Evolutionary conservation across 2,113 vertebrate species (phyloP).

Genomic region (Meles meles): DNA sequence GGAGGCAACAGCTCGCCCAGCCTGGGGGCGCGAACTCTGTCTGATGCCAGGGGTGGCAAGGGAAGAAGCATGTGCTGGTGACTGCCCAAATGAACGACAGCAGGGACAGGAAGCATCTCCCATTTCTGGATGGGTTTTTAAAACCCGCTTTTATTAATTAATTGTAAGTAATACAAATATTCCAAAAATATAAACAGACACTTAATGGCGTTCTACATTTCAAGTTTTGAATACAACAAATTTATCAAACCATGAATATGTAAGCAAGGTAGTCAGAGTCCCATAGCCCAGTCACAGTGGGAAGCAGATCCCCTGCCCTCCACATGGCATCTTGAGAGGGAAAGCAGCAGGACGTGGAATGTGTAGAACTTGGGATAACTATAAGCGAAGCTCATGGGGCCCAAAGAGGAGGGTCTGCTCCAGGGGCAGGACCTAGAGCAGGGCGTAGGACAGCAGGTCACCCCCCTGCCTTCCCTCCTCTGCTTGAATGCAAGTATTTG

Average conservation of each 20-base stretch:
- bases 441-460: not conserved
- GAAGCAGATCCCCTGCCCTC: slow-evolving; percentile 25
- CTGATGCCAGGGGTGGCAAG: rapidly evolving
- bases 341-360: not conserved
- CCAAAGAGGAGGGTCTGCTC: not conserved
- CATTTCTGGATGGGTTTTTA: slow-evolving; percentile 52
- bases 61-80: too few relatives aligned
- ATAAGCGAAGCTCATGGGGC: not conserved
- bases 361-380: not conserved
- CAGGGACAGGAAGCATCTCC: not conserved
- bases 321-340: slow-evolving; percentile 9
- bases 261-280: slow-evolving; percentile 68
- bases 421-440: not conserved
- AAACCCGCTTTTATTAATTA: slow-evolving; percentile 73
- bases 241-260: slow-evolving; percentile 69
- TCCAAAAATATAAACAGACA: slow-evolving; percentile 82
- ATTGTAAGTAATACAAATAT: slow-evolving; percentile 80
- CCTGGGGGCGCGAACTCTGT: rapidly evolving
- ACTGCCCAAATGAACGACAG: not conserved
- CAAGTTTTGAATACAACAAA: slow-evolving; percentile 79
- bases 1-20: not conserved
- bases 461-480: not conserved
- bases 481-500: not conserved
- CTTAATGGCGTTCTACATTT: slow-evolving; percentile 75
- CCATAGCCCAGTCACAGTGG: slow-evolving; percentile 52